Evolutionary conservation across 2,797 vertebrate species (phyloP).

Genomic region (Scarus forsteni): DNA sequence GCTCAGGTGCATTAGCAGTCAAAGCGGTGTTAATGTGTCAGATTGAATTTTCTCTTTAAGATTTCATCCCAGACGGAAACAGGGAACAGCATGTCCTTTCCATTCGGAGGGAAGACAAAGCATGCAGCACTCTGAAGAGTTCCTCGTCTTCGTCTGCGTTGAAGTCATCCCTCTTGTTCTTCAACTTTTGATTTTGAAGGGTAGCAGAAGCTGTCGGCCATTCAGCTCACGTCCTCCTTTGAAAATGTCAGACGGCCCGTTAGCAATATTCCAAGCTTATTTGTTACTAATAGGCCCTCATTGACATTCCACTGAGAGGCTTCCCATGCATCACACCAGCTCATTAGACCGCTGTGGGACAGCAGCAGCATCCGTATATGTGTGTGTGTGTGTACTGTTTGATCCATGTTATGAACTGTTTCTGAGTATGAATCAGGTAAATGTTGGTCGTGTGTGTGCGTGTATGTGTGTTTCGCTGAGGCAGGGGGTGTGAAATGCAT

Average conservation of each 20-base stretch:
- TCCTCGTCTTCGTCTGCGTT: conserved; percentile 17
- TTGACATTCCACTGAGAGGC: conserved; percentile 77
- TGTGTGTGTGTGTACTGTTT: conserved; percentile 25
- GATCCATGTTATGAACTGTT: conserved; percentile 45
- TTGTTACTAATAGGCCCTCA: conserved; percentile 77
- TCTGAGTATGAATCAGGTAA: conserved; percentile 49
- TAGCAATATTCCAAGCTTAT: conserved; percentile 73
- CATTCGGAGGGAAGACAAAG: conserved; percentile 14
- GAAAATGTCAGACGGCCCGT: conserved; percentile 82
- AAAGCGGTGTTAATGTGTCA: neutral
- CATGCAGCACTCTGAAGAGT: conserved; percentile 5
- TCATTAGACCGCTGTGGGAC: conserved; percentile 67
- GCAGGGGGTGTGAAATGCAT: conserved; percentile 7
- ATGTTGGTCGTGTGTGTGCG: conserved; percentile 30
- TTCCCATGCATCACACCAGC: conserved; percentile 71
- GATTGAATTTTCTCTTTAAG: neutral
- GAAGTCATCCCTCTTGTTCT: conserved; percentile 35
- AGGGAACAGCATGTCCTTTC: conserved; percentile 25
- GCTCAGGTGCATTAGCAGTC: neutral
- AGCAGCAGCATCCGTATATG: conserved; percentile 33
- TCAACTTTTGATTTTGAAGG: conserved; percentile 66
- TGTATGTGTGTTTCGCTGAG: conserved; percentile 32
- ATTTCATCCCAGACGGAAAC: conserved; percentile 18
- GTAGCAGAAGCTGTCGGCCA: conserved; percentile 55
- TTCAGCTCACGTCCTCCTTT: conserved; percentile 75